Evolutionary conservation across 2,113 vertebrate genomes (phyloP).

Genomic region (Myiozetetes cayanensis): DNA sequence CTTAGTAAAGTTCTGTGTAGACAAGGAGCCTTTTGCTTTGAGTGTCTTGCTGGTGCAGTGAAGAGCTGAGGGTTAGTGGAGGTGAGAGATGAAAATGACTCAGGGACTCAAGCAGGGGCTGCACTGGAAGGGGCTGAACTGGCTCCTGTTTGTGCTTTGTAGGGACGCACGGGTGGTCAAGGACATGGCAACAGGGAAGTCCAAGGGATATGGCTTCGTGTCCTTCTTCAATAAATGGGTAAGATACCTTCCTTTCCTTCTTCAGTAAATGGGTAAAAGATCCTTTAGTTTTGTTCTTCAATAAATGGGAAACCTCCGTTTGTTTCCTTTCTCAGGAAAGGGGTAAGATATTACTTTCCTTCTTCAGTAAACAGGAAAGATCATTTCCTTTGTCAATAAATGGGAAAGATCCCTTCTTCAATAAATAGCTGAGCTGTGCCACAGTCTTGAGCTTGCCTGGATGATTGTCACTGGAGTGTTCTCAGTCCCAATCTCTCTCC

Average conservation of each 20-base stretch:
- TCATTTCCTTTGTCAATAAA: conserved; percentile 14
- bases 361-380: background rate
- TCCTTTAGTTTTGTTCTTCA: background rate
- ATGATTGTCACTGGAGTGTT: background rate
- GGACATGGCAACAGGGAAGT: conserved; percentile 98
- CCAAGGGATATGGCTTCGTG: conserved; percentile 98
- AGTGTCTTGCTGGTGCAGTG: conserved; percentile 45
- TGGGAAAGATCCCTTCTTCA: too few relatives aligned
- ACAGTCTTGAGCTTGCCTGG: too few relatives aligned
- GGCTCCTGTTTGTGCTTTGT: conserved; percentile 64
- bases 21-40: conserved; percentile 54
- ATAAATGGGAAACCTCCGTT: background rate
- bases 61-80: conserved; percentile 56
- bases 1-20: conserved; percentile 25
- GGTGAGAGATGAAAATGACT: conserved; percentile 54
- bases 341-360: background rate
- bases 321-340: background rate
- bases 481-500: background rate
- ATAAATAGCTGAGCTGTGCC: conserved; percentile 75
- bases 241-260: background rate
- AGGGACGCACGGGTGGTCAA: conserved; percentile 97
- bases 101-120: background rate
- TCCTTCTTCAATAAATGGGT: conserved; percentile 99
- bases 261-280: background rate
- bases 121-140: background rate